Percentiles rank a stretch among this genome's conserved stretches.
Conservation (phyloP, 2,888 invertebrate species). For the Macropis europaea region DNA sequence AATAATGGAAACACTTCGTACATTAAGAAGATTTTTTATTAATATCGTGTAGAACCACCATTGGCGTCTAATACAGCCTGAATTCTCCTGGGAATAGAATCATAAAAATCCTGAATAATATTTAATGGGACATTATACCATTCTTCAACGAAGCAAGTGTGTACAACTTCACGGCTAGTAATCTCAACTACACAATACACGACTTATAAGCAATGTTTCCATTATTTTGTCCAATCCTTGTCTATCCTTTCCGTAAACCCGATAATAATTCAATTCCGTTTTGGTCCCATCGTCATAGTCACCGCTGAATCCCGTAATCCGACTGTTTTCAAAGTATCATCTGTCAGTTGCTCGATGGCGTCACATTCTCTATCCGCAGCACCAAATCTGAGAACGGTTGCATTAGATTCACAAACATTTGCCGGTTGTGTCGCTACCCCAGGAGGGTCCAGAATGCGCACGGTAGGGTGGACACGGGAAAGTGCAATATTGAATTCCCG, state of each 20-base stretch:
- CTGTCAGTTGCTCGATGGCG: constrained; percentile 22
- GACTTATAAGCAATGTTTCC: too few species aligned
- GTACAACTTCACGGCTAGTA: too few species aligned
- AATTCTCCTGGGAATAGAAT: too few species aligned
- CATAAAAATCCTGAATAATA: too few species aligned
- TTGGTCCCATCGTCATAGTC: neutral
- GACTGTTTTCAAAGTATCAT: constrained; percentile 33
- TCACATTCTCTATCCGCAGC: constrained; percentile 40
- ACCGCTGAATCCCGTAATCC: constrained; percentile 14
- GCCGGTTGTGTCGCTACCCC: constrained; percentile 54
- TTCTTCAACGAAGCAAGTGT: too few species aligned
- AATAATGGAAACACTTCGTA: too few species aligned
- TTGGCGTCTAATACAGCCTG: too few species aligned
- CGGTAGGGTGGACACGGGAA: constrained; percentile 54
- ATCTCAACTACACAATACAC: too few species aligned
- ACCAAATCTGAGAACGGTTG: constrained; percentile 63
- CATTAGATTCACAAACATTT: constrained; percentile 70
- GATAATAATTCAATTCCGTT: neutral
- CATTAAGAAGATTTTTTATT: too few species aligned
- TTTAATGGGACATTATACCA: too few species aligned
- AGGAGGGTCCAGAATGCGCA: constrained; percentile 38
- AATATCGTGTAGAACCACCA: too few species aligned
- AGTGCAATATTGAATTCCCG: constrained; percentile 69
- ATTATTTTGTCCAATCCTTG: neutral
- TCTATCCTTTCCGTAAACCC: neutral